A percentile compares a stretch with the other conserved stretches of the same genome.
These are phyloP conservation scores for Luperina nickerlii DNA, from an alignment of 2,888 invertebrate genomes.

Conservation along the genomic window DNA sequence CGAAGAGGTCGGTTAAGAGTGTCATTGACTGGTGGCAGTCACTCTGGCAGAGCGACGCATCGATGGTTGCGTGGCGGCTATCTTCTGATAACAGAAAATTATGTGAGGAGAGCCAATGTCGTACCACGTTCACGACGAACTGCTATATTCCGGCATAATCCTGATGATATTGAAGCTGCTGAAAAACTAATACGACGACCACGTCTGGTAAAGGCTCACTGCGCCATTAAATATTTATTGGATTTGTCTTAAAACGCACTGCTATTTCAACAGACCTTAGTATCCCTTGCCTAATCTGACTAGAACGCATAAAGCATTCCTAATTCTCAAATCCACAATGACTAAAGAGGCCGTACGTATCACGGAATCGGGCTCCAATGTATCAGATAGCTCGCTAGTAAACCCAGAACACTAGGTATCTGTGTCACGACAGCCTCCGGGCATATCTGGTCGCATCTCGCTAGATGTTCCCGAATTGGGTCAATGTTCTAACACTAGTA, in stretches of 20 bases:
- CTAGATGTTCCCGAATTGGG: slow-evolving; percentile 64
- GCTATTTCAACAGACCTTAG: slow-evolving; percentile 11
- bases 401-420: slow-evolving; percentile 31
- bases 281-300: slow-evolving; percentile 22
- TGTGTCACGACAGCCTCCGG: slow-evolving; percentile 41
- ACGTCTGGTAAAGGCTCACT: neutral
- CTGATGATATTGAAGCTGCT: neutral
- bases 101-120: neutral
- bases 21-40: neutral
- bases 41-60: neutral
- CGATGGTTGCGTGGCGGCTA: neutral
- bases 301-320: slow-evolving; percentile 18
- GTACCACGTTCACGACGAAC: neutral
- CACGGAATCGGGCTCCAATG: slow-evolving; percentile 8
- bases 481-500: slow-evolving; percentile 58
- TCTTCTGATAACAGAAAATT: neutral
- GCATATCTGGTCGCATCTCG: slow-evolving; percentile 59
- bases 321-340: slow-evolving; percentile 10
- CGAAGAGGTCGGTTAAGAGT: neutral
- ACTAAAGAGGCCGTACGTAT: neutral
- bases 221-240: neutral
- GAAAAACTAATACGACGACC: neutral
- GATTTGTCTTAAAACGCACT: neutral
- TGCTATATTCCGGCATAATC: neutral
- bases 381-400: slow-evolving; percentile 26